phyloP scores from a whole-genome alignment of 2,888 invertebrate species.

The Dryococelus australis region DNA sequence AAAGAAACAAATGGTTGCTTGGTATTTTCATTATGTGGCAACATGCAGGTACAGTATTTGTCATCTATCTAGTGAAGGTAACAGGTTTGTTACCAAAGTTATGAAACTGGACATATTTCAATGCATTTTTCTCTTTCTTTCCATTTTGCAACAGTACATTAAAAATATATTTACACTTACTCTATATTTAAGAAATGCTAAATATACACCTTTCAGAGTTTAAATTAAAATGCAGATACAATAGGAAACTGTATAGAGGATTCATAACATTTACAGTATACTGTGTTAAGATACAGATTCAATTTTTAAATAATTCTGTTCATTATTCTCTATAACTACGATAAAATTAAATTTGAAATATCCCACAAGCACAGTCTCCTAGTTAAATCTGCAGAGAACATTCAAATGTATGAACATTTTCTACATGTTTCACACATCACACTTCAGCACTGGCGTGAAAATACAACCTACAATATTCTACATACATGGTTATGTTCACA shows the following conservation, averaged over 20 bases:
- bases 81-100: no score
- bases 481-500: not conserved
- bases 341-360: not conserved
- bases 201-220: not conserved
- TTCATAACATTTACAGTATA: not conserved
- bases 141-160: not conserved
- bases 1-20: no score
- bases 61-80: no score
- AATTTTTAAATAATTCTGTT: no score
- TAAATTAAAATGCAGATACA: slow-evolving; percentile 6
- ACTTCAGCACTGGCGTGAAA: not conserved
- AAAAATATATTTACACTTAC: not conserved
- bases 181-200: not conserved
- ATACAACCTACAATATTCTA: not conserved
- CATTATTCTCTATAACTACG: no score
- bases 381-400: not conserved
- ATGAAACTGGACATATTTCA: no score
- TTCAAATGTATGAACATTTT: not conserved
- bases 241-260: not conserved
- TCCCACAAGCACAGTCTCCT: not conserved
- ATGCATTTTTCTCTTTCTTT: no score
- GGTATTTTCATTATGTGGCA: no score
- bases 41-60: no score
- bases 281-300: no score
- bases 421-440: not conserved